These are phyloP conservation scores for Mus spretus DNA, from an alignment of 2,797 vertebrate species.

Conservation along the genomic window DNA sequence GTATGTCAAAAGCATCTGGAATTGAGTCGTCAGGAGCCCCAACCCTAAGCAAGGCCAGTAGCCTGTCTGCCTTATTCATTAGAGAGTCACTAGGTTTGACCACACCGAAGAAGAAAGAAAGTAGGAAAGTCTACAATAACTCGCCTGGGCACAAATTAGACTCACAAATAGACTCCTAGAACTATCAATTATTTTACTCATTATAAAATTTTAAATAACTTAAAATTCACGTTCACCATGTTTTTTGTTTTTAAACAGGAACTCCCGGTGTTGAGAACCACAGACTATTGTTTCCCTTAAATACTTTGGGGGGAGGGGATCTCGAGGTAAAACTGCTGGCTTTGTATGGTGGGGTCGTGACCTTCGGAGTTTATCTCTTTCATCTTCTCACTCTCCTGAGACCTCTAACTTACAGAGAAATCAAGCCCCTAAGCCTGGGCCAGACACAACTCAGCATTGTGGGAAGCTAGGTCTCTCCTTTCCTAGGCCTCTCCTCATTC, in stretches of 20 bases:
- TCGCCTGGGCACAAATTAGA: conserved; percentile 17
- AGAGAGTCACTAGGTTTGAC: background rate
- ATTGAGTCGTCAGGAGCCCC: conserved; percentile 10
- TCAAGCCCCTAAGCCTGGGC: conserved; percentile 90
- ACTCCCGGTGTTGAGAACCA: conserved; percentile 88
- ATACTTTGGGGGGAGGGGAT: conserved; percentile 92
- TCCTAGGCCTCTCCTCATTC: conserved; percentile 89
- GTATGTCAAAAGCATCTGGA: conserved; percentile 52
- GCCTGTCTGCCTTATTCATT: background rate
- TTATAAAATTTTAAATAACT: background rate
- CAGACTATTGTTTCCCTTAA: conserved; percentile 98
- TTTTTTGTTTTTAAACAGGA: conserved; percentile 77
- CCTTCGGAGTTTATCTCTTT: conserved; percentile 92
- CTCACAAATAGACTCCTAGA: conserved; percentile 40
- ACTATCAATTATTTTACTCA: conserved; percentile 73
- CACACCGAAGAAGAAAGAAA: background rate
- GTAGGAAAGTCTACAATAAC: conserved; percentile 74
- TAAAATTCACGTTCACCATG: conserved; percentile 67
- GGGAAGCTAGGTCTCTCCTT: conserved; percentile 91
- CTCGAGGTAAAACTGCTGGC: conserved; percentile 93
- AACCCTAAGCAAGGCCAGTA: conserved; percentile 20
- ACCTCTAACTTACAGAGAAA: conserved; percentile 91
- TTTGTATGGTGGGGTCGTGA: conserved; percentile 96
- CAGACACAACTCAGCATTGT: conserved; percentile 97
- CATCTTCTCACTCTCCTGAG: conserved; percentile 90